phyloP scores from a whole-genome alignment of 2,888 invertebrate genomes.

The Lingula anatina region DNA sequence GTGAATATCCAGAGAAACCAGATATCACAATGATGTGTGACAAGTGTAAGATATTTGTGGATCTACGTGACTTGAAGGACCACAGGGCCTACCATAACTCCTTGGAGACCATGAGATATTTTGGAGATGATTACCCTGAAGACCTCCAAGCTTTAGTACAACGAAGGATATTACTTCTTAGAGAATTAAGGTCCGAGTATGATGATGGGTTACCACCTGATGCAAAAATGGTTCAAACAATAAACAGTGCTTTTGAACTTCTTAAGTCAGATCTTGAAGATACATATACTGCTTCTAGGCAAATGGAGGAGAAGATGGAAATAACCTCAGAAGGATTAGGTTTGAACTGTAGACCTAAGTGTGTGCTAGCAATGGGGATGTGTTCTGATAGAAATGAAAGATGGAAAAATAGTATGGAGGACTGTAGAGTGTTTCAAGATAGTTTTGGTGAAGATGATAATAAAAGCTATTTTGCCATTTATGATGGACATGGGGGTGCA shows the following conservation, averaged over 20 bases:
- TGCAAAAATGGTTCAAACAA: constrained; percentile 9
- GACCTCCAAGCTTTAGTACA: constrained; percentile 25
- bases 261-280: constrained; percentile 39
- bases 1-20: constrained; percentile 25
- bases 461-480: constrained; percentile 42
- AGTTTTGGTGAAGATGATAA: constrained; percentile 38
- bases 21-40: constrained; percentile 38
- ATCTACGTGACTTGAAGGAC: constrained; percentile 25
- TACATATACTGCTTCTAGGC: constrained; percentile 30
- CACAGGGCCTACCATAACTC: constrained; percentile 40
- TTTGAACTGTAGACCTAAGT: constrained; percentile 30
- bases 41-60: constrained; percentile 27
- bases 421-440: constrained; percentile 42
- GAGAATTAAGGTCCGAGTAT: constrained; percentile 17
- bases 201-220: background rate
- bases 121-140: constrained; percentile 19
- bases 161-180: constrained; percentile 26
- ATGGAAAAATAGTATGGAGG: constrained; percentile 48
- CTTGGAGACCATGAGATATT: constrained; percentile 25
- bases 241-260: constrained; percentile 44
- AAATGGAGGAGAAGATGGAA: constrained; percentile 21
- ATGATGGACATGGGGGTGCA: constrained; percentile 45
- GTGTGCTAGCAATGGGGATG: constrained; percentile 32
- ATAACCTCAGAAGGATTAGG: constrained; percentile 15
- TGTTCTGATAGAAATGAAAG: constrained; percentile 30